phyloP scores from a whole-genome alignment of 2,888 invertebrate genomes.

The Zygothrica quintamaculata region DNA sequence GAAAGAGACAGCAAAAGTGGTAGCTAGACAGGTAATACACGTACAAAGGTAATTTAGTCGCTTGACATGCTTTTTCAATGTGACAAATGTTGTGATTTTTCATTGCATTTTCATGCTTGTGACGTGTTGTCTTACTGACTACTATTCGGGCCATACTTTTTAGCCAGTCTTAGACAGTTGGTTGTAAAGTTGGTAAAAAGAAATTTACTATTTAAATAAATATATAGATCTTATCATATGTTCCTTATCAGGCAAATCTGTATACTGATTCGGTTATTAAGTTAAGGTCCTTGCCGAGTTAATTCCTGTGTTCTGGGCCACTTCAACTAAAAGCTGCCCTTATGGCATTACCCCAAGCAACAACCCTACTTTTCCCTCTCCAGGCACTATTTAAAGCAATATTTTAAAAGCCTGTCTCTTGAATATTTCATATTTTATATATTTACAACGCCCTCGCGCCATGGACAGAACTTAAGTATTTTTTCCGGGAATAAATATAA shows the following conservation, averaged over 20 bases:
- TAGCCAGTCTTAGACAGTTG: too few species aligned
- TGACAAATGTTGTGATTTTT: constrained; percentile 69
- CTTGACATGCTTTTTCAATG: constrained; percentile 70
- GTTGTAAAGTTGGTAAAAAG: too few species aligned
- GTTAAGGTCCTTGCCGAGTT: not conserved
- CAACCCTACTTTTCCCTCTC: constrained; percentile 5
- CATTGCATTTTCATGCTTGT: constrained; percentile 38
- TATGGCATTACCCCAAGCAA: too few species aligned
- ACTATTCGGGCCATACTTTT: too few species aligned
- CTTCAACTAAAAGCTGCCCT: constrained; percentile 53
- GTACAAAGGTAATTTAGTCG: constrained; percentile 73
- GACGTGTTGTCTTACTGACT: constrained; percentile 22
- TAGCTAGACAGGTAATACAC: not conserved
- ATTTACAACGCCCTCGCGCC: constrained; percentile 51
- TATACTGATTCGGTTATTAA: constrained; percentile 25
- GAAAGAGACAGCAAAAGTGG: not conserved
- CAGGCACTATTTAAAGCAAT: constrained; percentile 44
- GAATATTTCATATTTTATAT: constrained; percentile 62
- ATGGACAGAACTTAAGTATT: constrained; percentile 42
- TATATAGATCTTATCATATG: too few species aligned
- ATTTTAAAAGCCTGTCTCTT: constrained; percentile 70
- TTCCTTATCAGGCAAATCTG: not conserved
- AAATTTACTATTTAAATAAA: too few species aligned
- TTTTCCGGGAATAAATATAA: constrained; percentile 14
- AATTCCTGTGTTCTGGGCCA: constrained; percentile 1